A percentile compares a stretch with the other conserved stretches of the same genome.
Evolutionary conservation across 2,797 vertebrate species (phyloP).

Genomic region (Cephalopachus bancanus): DNA sequence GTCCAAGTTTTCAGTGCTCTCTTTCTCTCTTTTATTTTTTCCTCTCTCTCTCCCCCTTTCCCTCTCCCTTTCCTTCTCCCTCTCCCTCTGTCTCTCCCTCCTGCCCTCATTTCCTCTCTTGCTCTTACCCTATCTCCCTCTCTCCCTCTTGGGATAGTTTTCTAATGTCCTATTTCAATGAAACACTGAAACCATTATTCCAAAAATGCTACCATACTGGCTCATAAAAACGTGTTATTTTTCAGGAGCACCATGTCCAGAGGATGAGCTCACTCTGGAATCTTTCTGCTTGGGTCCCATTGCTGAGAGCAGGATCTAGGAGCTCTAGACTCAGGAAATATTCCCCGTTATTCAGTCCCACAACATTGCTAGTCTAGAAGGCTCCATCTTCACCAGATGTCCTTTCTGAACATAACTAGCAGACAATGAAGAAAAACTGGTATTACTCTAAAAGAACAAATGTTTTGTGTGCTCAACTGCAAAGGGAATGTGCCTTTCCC

Average conservation of each 20-base stretch:
- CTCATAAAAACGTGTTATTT: neutral
- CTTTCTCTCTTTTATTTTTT: too few relatives aligned
- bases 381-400: neutral
- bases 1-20: too few relatives aligned
- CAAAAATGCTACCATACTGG: neutral
- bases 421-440: neutral
- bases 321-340: neutral
- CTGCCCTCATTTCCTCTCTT: neutral
- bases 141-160: neutral
- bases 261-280: too few relatives aligned
- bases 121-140: neutral
- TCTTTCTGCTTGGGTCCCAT: neutral
- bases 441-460: neutral
- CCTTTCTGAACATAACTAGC: neutral
- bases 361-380: neutral
- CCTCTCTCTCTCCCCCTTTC: neutral
- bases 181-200: conserved; percentile 21
- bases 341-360: neutral
- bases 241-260: neutral
- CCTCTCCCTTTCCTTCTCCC: fast-evolving
- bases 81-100: too few relatives aligned
- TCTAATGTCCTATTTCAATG: neutral
- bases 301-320: neutral
- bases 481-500: neutral
- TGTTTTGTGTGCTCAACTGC: neutral